These are phyloP conservation scores for Muscicapa comitata DNA, from an alignment of 2,797 vertebrate genomes.

Conservation along the genomic window DNA sequence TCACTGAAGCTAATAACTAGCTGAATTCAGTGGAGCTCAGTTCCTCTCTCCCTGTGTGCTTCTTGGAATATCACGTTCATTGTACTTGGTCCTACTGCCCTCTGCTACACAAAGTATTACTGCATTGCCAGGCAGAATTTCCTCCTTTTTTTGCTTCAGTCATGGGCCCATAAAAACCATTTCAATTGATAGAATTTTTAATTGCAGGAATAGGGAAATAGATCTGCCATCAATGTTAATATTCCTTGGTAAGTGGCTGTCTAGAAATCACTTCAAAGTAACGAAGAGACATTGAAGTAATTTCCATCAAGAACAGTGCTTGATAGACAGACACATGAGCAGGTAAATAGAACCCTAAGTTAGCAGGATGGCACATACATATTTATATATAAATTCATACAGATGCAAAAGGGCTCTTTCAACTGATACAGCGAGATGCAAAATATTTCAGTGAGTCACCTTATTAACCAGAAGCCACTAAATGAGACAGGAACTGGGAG, in stretches of 20 bases:
- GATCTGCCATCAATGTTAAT: conserved; percentile 38
- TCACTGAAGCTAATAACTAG: not conserved
- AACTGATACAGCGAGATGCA: not conserved
- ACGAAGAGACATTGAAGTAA: conserved; percentile 18
- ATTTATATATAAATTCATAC: conserved; percentile 36
- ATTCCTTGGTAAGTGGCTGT: conserved; percentile 51
- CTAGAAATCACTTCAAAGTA: conserved; percentile 50
- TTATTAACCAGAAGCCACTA: not conserved
- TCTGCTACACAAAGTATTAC: conserved; percentile 6
- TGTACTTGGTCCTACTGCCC: not conserved
- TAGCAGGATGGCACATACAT: conserved; percentile 45
- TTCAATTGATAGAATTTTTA: conserved; percentile 23
- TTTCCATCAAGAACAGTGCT: conserved; percentile 27
- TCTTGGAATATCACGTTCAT: not conserved
- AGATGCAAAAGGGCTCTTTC: conserved; percentile 17
- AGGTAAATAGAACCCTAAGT: conserved; percentile 49
- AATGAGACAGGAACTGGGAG: not conserved
- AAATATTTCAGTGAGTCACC: conserved; percentile 25
- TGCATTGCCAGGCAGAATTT: not conserved
- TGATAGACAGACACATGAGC: conserved; percentile 50
- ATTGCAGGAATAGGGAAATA: conserved; percentile 34
- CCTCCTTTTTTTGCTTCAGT: not conserved
- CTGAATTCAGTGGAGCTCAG: not conserved
- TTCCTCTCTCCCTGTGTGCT: not conserved
- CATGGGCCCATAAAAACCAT: not conserved